Conservation (phyloP, 2,888 invertebrate genomes). For the Acronicta psi region DNA sequence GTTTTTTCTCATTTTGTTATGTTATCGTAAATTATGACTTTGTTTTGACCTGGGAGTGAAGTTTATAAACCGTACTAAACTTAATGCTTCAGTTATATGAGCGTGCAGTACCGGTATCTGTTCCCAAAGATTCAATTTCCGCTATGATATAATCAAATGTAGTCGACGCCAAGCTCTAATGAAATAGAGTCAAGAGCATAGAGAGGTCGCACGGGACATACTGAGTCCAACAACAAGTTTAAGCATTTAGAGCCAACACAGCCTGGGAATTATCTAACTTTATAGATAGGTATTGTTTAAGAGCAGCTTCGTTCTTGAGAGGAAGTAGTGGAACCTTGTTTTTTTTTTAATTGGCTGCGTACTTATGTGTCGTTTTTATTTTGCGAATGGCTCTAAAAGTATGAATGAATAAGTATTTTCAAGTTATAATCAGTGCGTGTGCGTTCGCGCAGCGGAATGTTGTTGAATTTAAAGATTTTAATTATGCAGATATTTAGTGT, state of each 20-base stretch:
- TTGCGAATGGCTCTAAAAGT: neutral
- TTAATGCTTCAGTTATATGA: constrained; percentile 21
- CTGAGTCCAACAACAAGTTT: constrained; percentile 24
- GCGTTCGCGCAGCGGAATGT: no score
- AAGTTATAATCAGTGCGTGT: no score
- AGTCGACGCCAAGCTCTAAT: constrained; percentile 37
- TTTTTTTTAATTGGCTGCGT: constrained; percentile 17
- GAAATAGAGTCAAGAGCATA: constrained; percentile 40
- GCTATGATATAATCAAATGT: constrained; percentile 41
- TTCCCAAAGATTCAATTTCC: constrained; percentile 47
- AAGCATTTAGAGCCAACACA: constrained; percentile 30
- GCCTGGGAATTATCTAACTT: constrained; percentile 28
- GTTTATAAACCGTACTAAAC: constrained; percentile 13
- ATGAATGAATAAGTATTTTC: no score
- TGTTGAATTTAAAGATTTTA: no score
- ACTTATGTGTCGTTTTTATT: constrained; percentile 23
- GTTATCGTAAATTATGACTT: constrained; percentile 16
- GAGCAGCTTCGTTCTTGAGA: constrained; percentile 6
- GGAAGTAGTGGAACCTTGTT: neutral
- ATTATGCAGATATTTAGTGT: no score
- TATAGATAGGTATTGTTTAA: constrained; percentile 19
- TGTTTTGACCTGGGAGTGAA: constrained; percentile 20
- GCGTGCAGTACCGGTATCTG: constrained; percentile 24
- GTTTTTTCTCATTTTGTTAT: constrained; percentile 20
- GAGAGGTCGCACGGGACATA: constrained; percentile 13